Evolutionary conservation across 23 tunicate genomes (phyloP), one percentile per base, ranked within the genome.

Genomic region (Trididemnum clinides): DNA sequence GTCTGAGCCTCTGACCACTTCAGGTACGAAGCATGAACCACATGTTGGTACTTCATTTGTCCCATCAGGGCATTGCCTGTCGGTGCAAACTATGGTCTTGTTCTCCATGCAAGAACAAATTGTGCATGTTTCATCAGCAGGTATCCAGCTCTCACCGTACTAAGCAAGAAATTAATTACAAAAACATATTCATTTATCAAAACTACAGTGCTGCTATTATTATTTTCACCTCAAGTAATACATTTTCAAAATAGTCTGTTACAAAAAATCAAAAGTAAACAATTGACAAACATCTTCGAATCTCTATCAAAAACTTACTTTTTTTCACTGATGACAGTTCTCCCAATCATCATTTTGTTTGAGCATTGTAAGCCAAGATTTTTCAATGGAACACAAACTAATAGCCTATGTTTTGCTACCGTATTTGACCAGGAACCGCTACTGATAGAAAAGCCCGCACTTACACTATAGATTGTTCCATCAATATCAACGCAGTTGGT

Each of bases 91-190:
- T 10, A 84, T 57, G 30, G 37, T 51, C 44, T 93, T 92, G 5
- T 39, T 70, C 33, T 88, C 87, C 92, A 88, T 93, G 70, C 98
- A 93, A 1, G 92, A 82, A 86, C 98, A 93, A 20, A 88, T 84
- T n/a, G 83, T 50, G 84, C 98, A 93, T 0, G 86, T 32, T 10
- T 83, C 91, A 31, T 54, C 89, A 20, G 26, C 80, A 18, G 97
- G 92, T 12, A 92, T 64, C 86, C 88, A 82, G 74, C 92, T 87
- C 28, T 87, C 91, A 49, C 97, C 97, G 34, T 77, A 87, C 97
- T 92, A 62, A 74, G n/a, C n/a, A n/a, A n/a, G n/a, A n/a, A n/a
- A n/a, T n/a, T n/a, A 63, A n/a, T 12, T 23, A 63, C 21, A 25
- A n/a, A n/a, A n/a, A n/a, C n/a, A n/a, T n/a, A n/a, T n/a, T n/a